Conservation (phyloP, 35 echinoderm and acorn worm genomes). For the Apostichopus parvimensis region DNA sequence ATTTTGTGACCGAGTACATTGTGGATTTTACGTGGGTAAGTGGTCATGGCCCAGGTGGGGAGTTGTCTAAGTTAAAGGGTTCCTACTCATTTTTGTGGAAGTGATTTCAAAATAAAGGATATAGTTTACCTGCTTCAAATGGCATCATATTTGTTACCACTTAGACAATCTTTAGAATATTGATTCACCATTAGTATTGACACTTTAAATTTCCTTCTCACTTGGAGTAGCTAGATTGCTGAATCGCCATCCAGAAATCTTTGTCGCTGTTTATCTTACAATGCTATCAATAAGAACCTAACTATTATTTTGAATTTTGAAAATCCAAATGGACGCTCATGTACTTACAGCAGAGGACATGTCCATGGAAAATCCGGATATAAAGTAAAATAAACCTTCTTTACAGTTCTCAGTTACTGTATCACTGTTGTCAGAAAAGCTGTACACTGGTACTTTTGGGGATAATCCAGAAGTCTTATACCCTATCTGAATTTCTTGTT, state of each 20-base stretch:
- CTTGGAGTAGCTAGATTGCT: too few relatives aligned
- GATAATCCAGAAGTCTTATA: neutral
- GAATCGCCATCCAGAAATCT: too few relatives aligned
- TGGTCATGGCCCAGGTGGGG: neutral
- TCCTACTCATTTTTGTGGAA: neutral
- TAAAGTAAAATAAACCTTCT: neutral
- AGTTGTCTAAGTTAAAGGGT: too few relatives aligned
- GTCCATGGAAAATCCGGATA: too few relatives aligned
- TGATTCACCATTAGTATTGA: too few relatives aligned
- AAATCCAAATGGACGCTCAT: too few relatives aligned
- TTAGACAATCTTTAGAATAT: neutral
- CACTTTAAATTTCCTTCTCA: too few relatives aligned
- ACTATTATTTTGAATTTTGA: too few relatives aligned
- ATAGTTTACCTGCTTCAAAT: neutral
- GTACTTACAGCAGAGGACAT: too few relatives aligned
- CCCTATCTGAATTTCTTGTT: neutral
- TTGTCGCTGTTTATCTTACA: too few relatives aligned
- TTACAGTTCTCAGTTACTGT: neutral
- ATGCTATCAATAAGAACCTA: too few relatives aligned
- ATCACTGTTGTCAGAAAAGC: neutral
- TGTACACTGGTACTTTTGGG: neutral
- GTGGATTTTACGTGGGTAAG: slow-evolving; percentile 80
- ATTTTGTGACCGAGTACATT: slow-evolving; percentile 75
- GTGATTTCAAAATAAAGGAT: neutral
- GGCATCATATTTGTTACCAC: neutral